Base-by-base conservation (phyloP, 2,888 invertebrate species). In the Mamestra brassicae region DNA sequence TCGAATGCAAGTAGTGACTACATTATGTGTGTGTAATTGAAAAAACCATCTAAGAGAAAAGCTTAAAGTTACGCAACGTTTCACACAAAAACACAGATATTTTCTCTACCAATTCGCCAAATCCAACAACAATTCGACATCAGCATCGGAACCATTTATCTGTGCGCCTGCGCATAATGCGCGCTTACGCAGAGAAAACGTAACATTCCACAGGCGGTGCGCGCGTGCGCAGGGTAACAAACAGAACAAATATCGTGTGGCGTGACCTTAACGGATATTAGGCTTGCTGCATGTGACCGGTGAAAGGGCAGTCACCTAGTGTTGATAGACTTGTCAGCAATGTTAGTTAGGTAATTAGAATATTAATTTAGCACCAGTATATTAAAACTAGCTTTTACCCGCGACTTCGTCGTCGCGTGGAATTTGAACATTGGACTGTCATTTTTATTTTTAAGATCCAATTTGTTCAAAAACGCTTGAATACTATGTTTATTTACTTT, bases 211-310 rank as follows among this genome's bases (percentile, higher is more conserved):
- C 77, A 83, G 87, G 82, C 83, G 83, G 86, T 78, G 82, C 70
- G 85, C 81, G 90, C 93, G 94, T 93, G 94, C 81, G 87, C 83
- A 90, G 94, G 89, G 91, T 94, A 92, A 87, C 86, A 93, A 94
- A 92, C 89, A 92, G 76, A 84, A 88, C 89, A 86, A 87, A 89
- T 90, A 88, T 87, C 85, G 87, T 88, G 88, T 89, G 87, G 75
- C 74, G 82, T 91, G 94, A 93, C 94, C 94, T 93, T 92, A 92
- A 87, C 90, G 89, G 89, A 72, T 70, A 77, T 81, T 81, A 80
- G 78, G 74, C 74, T 66, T 45, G 58, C 67, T 76, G 73, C 71
- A 75, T 65, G 74, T 71, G 69, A 63, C 80, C 62, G 79, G 84
- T 85, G 84, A 85, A 83, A 82, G 87, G 87, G 78, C 86, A 74